phyloP scores from a whole-genome alignment of 2,797 vertebrate genomes.

The Bradypodion ventrale region DNA sequence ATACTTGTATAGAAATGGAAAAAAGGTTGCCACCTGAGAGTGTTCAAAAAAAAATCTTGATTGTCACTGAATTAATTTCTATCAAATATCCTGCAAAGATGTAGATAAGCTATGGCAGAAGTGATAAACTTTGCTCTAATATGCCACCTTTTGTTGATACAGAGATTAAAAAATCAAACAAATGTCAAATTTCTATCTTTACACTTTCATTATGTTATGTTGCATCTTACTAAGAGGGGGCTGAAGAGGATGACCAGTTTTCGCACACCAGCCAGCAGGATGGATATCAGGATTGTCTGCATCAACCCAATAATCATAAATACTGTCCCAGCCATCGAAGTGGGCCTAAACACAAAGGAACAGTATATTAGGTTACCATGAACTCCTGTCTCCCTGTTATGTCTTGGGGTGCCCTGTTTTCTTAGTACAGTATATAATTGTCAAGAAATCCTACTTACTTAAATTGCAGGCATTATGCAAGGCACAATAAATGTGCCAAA shows the following conservation, averaged over 20 bases:
- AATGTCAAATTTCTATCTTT: neutral
- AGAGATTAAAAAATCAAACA: neutral
- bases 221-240: constrained; percentile 83
- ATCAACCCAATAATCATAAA: constrained; percentile 87
- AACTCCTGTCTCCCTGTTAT: constrained; percentile 12
- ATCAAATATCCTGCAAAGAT: neutral
- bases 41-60: neutral
- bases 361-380: neutral
- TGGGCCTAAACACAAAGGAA: constrained; percentile 75
- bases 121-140: neutral
- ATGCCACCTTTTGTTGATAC: neutral
- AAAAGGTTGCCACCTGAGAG: neutral
- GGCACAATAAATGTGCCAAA: neutral
- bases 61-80: neutral
- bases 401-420: neutral
- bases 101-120: neutral
- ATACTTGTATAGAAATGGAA: no score
- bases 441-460: constrained; percentile 17
- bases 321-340: constrained; percentile 86
- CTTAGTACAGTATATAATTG: neutral
- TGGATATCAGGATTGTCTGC: constrained; percentile 85
- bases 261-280: constrained; percentile 86
- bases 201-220: neutral
- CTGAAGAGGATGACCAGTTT: constrained; percentile 85
- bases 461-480: neutral